Percentiles rank a stretch among this genome's conserved stretches.
phyloP scores from a whole-genome alignment of 2,113 vertebrate species.

The Helogale parvula region DNA sequence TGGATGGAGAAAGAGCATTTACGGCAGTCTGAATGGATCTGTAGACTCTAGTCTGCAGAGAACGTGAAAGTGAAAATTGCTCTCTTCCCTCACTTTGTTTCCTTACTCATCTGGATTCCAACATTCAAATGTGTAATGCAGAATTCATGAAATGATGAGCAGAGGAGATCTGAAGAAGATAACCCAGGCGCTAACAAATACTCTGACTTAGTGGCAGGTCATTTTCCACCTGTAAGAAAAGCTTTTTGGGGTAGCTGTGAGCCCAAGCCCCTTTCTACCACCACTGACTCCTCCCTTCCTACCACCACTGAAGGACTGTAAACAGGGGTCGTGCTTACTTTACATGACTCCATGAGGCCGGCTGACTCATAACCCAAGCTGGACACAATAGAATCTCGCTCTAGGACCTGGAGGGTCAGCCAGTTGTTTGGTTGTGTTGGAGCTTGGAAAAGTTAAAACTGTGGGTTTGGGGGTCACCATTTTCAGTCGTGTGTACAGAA shows the following conservation, averaged over 20 bases:
- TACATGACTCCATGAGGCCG: rapidly evolving
- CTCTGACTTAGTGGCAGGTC: not conserved
- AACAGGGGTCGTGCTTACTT: not conserved
- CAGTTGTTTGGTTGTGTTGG: not conserved
- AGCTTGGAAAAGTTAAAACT: not conserved
- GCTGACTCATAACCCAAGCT: not conserved
- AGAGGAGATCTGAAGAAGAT: not conserved
- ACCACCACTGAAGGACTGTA: not conserved
- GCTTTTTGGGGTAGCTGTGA: not conserved
- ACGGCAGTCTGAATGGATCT: not conserved
- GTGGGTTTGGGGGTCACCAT: not conserved
- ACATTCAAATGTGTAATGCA: not conserved
- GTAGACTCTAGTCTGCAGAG: not conserved
- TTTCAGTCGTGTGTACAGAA: not conserved
- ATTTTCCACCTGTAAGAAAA: not conserved
- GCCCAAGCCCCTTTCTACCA: not conserved
- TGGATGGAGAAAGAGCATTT: not conserved
- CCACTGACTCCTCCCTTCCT: no score
- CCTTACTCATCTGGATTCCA: not conserved
- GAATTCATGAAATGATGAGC: not conserved
- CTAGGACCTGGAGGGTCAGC: not conserved
- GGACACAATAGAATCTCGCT: not conserved
- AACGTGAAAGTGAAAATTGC: not conserved
- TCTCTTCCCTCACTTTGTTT: not conserved
- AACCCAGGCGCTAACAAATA: not conserved